Evolutionary conservation across 2,888 invertebrate genomes (phyloP).

Genomic region (Mythimna pallens): DNA sequence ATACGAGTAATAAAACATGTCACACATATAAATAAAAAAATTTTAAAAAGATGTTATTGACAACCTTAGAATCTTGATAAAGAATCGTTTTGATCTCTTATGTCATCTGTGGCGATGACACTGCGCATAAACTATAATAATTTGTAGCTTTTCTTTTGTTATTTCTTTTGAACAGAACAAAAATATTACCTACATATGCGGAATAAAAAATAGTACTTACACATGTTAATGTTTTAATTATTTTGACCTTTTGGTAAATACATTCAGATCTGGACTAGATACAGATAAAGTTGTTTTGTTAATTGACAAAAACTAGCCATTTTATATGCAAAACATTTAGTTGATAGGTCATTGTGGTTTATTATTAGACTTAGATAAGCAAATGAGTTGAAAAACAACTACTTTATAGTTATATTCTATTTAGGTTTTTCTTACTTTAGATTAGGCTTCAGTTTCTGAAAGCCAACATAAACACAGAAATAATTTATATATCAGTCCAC

Average conservation of each 20-base stretch:
- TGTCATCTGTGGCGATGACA: constrained; percentile 3
- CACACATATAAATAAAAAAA: no score
- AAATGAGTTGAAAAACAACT: background rate
- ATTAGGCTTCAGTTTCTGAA: background rate
- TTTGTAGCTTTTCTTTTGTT: constrained; percentile 9
- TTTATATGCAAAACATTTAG: background rate
- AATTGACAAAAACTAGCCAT: background rate
- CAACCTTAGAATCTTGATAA: constrained; percentile 23
- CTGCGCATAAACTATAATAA: constrained; percentile 8
- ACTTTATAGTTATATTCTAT: background rate
- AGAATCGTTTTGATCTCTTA: constrained; percentile 25
- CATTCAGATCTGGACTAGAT: background rate
- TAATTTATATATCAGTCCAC: constrained; percentile 3
- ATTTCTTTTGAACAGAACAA: background rate
- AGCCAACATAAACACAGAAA: background rate
- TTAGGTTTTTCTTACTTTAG: background rate
- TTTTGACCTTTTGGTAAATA: constrained; percentile 3
- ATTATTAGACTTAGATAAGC: background rate
- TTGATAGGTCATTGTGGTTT: background rate
- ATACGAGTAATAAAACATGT: constrained; percentile 25
- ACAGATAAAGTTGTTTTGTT: constrained; percentile 9
- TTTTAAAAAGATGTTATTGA: constrained; percentile 24
- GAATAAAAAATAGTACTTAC: background rate
- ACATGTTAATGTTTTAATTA: constrained; percentile 5
- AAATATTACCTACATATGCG: background rate